Base-by-base conservation (phyloP, 1,140 invertebrate species). In the Intoshia linei region DNA sequence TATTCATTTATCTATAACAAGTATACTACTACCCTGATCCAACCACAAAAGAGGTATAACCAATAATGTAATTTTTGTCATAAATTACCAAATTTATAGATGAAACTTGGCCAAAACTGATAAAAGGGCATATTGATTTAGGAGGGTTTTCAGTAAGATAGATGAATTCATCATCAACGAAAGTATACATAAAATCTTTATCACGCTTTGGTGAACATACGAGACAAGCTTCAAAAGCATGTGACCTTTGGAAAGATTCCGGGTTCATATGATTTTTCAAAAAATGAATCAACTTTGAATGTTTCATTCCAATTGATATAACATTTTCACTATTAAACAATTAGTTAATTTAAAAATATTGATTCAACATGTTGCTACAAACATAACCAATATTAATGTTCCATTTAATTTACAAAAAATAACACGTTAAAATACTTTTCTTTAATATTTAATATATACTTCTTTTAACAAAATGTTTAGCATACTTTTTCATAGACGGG, bases 121-220 rank as follows among this genome's bases (percentile, higher is more conserved):
- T 51, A 24, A 39, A 43, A 14, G 45, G 44, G 0, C 17, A 13
- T 23, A 21, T 10, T 25, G 14, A 39, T 43, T 51, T 54, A 13
- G 52, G 50, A 7, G 53, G 53, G 40, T 53, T 55, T 45, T 52
- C 51, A 30, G 50, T 49, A 24, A 54, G 44, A 40, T 52, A 56
- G 20, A 56, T 46, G 37, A 45, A 50, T 30, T 56, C 51, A 36
- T 56, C 52, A 23, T 45, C 46, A 1, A 56, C 39, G 23, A 56
- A 42, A 6, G 50, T 45, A 40, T 47, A 56, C 38, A 51, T 54
- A 40, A 52, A 56, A 1, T 48, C 45, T 34, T 52, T 55, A 25
- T 52, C 49, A 36, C 53, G 50, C 35, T 45, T 48, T 25, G 53
- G 49, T n/a, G 50, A 51, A 10, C 50, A 46, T 33, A 54, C 47